These are phyloP conservation scores for Malthinus flaveolus DNA, from an alignment of 2,888 invertebrate species.

Conservation along the genomic window DNA sequence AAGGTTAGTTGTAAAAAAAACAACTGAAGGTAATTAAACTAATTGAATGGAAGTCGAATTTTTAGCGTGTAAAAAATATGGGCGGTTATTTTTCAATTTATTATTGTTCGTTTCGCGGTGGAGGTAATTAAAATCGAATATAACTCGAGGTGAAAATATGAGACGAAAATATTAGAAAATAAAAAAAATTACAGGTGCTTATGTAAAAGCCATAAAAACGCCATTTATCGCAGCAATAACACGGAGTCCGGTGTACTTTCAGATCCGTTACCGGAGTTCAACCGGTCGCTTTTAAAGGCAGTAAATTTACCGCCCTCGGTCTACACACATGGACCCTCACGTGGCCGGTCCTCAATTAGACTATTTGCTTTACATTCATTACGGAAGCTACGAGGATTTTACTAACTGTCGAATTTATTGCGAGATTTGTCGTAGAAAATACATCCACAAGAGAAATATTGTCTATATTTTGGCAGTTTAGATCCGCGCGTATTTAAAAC, in stretches of 20 bases:
- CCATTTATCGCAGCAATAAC: constrained; percentile 45
- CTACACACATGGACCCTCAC: constrained; percentile 50
- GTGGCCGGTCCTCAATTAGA: constrained; percentile 53
- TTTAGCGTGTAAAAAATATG: too few relatives aligned
- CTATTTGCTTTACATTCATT: constrained; percentile 55
- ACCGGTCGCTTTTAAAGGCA: constrained; percentile 37
- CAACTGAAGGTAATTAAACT: too few relatives aligned
- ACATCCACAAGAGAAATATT: constrained; percentile 52
- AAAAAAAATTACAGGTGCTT: constrained; percentile 40
- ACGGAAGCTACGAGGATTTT: constrained; percentile 52
- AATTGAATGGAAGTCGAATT: too few relatives aligned
- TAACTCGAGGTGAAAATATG: constrained; percentile 7
- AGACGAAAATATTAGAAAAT: constrained; percentile 23
- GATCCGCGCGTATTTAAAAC: constrained; percentile 28
- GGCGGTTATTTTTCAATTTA: too few relatives aligned
- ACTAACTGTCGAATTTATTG: constrained; percentile 55
- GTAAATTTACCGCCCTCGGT: constrained; percentile 45
- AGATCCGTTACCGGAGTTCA: constrained; percentile 38
- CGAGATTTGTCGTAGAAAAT: constrained; percentile 51
- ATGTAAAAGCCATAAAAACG: constrained; percentile 40
- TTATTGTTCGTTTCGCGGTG: too few relatives aligned
- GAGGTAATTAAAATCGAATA: too few relatives aligned
- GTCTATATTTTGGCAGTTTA: constrained; percentile 47
- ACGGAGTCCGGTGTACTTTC: constrained; percentile 34
- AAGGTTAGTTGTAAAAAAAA: too few relatives aligned